These are phyloP conservation scores for Arctia plantaginis DNA, from an alignment of 2,888 invertebrate species.

Conservation along the genomic window DNA sequence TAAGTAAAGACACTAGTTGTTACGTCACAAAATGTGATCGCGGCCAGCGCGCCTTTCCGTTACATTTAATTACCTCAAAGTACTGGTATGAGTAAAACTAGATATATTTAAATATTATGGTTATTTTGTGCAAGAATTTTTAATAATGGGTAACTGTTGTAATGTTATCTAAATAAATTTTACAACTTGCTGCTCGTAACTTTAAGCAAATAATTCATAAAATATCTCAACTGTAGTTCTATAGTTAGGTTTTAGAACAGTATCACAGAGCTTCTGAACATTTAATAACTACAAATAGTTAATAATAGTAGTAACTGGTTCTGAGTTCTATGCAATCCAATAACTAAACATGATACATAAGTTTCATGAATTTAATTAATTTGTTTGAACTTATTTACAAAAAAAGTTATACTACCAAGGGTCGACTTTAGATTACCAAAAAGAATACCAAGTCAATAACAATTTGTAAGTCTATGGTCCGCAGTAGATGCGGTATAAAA, in stretches of 20 bases:
- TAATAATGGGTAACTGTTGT: background rate
- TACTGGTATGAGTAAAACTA: constrained; percentile 44
- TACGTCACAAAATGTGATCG: constrained; percentile 62
- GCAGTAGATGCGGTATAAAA: too few species aligned
- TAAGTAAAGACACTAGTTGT: constrained; percentile 70
- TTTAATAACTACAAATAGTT: too few species aligned
- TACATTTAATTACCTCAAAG: constrained; percentile 72
- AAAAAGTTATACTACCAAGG: too few species aligned
- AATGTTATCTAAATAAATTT: background rate
- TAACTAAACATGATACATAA: too few species aligned
- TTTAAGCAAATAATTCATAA: background rate
- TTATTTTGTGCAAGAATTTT: constrained; percentile 14
- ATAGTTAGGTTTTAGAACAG: background rate
- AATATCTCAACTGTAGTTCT: background rate
- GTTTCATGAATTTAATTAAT: too few species aligned
- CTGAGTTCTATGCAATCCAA: background rate
- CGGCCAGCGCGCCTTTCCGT: constrained; percentile 77
- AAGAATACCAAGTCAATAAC: too few species aligned
- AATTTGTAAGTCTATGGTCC: too few species aligned
- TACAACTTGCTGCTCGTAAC: background rate
- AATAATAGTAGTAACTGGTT: too few species aligned
- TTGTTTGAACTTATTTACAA: too few species aligned
- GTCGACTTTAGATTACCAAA: too few species aligned
- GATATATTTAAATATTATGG: constrained; percentile 8
- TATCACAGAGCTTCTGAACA: background rate